phyloP scores from a whole-genome alignment of 2,113 vertebrate species.

The Psittacula cyanocephala region DNA sequence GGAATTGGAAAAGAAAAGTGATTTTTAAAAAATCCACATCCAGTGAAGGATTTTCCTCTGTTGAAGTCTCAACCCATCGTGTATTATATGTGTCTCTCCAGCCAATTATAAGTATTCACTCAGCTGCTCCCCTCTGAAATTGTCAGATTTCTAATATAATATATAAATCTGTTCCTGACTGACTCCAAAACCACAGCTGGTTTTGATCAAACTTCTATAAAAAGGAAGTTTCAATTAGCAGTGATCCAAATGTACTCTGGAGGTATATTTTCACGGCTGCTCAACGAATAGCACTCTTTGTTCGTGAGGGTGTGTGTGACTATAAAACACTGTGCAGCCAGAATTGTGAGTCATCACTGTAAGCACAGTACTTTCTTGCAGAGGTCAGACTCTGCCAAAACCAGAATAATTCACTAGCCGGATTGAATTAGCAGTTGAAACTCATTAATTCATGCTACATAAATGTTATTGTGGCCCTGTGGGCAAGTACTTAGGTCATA shows the following conservation, averaged over 20 bases:
- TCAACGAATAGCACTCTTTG: conserved; percentile 64
- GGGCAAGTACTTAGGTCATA: conserved; percentile 73
- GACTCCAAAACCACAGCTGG: conserved; percentile 65
- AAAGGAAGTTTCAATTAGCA: conserved; percentile 80
- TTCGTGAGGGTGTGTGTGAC: neutral
- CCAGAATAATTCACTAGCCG: conserved; percentile 71
- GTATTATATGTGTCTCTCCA: neutral
- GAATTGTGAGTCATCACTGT: conserved; percentile 63
- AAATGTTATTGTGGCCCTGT: conserved; percentile 80
- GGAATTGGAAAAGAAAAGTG: neutral
- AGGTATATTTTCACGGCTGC: conserved; percentile 66
- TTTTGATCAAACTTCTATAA: conserved; percentile 74
- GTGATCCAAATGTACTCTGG: conserved; percentile 52
- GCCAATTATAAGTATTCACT: conserved; percentile 10
- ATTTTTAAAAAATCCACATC: neutral
- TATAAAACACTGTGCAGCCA: conserved; percentile 28
- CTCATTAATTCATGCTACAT: conserved; percentile 79
- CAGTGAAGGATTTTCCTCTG: neutral
- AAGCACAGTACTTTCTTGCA: conserved; percentile 56
- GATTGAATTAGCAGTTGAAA: conserved; percentile 77
- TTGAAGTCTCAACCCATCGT: neutral
- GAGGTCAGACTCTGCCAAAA: conserved; percentile 67
- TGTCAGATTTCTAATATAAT: conserved; percentile 43
- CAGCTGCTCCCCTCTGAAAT: conserved; percentile 34
- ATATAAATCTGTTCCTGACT: conserved; percentile 65